Evolutionary conservation across 2,888 invertebrate genomes (phyloP).

Genomic region (Tiliacea citrago): DNA sequence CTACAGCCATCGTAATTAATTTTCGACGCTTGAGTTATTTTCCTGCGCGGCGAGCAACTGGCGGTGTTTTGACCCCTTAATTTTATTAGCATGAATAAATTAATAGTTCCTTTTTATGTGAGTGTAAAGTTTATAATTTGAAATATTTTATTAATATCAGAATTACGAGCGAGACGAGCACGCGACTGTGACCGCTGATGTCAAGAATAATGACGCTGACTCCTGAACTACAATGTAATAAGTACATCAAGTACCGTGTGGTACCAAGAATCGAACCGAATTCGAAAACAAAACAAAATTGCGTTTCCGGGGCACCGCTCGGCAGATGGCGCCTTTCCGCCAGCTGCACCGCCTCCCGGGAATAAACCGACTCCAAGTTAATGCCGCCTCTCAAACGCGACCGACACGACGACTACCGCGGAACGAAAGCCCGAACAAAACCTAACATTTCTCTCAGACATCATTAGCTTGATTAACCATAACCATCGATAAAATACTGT

Average conservation of each 20-base stretch:
- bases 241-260: constrained; percentile 20
- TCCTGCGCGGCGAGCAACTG: constrained; percentile 62
- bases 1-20: constrained; percentile 68
- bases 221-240: constrained; percentile 62
- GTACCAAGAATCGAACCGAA: constrained; percentile 77
- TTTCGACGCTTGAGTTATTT: constrained; percentile 68
- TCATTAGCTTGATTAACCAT: constrained; percentile 50
- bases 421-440: constrained; percentile 48
- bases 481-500: constrained; percentile 67
- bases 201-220: constrained; percentile 60
- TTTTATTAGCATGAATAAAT: constrained; percentile 66
- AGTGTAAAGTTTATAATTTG: constrained; percentile 53
- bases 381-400: constrained; percentile 68
- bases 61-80: constrained; percentile 66
- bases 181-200: constrained; percentile 76
- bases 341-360: constrained; percentile 83
- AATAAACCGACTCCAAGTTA: constrained; percentile 74
- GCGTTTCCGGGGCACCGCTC: constrained; percentile 86
- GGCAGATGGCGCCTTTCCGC: constrained; percentile 90
- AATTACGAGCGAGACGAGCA: constrained; percentile 72
- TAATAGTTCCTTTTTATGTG: constrained; percentile 63
- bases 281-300: constrained; percentile 86
- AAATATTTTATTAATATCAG: constrained; percentile 62
- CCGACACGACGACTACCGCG: constrained; percentile 20
- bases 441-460: constrained; percentile 37